Evolutionary conservation across 2,797 vertebrate species (phyloP), one percentile per base, ranked within the genome.

Genomic region (Sphaeramia orbicularis): DNA sequence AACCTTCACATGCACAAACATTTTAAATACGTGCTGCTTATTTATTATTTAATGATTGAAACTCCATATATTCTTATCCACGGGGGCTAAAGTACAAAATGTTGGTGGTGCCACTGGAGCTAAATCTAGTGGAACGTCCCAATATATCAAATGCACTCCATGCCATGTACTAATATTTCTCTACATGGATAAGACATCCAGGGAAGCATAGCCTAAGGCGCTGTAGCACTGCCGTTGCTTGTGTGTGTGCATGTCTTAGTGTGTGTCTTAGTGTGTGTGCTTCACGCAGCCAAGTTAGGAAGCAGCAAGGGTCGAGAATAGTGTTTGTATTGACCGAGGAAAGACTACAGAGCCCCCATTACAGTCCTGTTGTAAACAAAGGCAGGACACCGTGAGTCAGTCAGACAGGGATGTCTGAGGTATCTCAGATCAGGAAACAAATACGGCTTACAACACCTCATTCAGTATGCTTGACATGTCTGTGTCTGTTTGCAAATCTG

Each of bases 241-340:
- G 24, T 14, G 50, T 14, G 5, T 30, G 74, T 36, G 50, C n/a
- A n/a, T n/a, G n/a, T n/a, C n/a, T n/a, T n/a, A n/a, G n/a, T n/a
- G 59, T 44, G 32, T 52, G 38, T 44, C 44, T 52, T 67, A 13
- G 19, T 15, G 43, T 65, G 11, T 52, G 30, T 12, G 51, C 64
- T 53, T 73, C 62, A 56, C n/a, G 12, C 67, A 55, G 67, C 60
- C 71, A 64, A 63, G 67, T 76, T 85, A 67, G 69, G 55, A 83
- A 80, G 65, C 80, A 76, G 52, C 65, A 64, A 12, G 62, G 64
- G 73, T 80, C 51, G 55, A 47, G 38, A 78, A 85, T 75, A 53
- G 48, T 65, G 76, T 91, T 91, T 89, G 81, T 89, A 90, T 91
- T 88, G 88, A 91, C 79, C 80, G 54, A 78, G 78, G 68, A 76